Evolutionary conservation across 2,113 vertebrate species (phyloP), one percentile per base, ranked within the genome.

Genomic region (Tamias sibiricus): DNA sequence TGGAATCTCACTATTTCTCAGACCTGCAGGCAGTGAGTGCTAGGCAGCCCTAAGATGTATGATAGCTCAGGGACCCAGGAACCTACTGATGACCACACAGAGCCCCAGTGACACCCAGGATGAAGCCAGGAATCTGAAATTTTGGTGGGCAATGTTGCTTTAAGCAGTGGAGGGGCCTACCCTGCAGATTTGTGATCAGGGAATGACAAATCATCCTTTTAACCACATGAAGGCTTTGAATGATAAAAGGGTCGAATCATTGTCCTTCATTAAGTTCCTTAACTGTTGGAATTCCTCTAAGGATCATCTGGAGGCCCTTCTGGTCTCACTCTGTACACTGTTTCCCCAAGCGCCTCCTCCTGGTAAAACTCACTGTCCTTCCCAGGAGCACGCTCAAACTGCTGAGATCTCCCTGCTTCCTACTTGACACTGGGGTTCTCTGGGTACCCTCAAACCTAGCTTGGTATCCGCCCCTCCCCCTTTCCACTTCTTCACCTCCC

Each of bases 181-280:
- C 86, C 57, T 1, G 12, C 24, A 28, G 44, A 54, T 83, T 82
- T 97, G 77, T 77, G 87, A 47, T 68, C 62, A 40, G 17, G 47
- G 79, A 47, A 22, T 81, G 81, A 80, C 44, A 86, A 62, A 52
- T 72, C 10, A n/a, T 72, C 62, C 47, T 94, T 92, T 94, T 77
- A 86, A 91, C 77, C 86, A 42, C n/a, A 64, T 87, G 66, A 81
- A 74, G 40, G 66, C 81, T 69, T 64, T n/a, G 62, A 69, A 47
- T 37, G 59, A 92, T 88, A n/a, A 87, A 90, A 94, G 62, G 24
- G 47, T 66, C 0, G 0, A 87, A n/a, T 59, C 54, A 7, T 12
- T 96, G 79, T 69, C 62, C 11, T 82, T 97, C 52, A 82, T 93
- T 87, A 74, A 54, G 19, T 85, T 86, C 37, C 0, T 94, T 82